Evolutionary conservation across 2,888 invertebrate species (phyloP), one percentile per base, ranked within the genome.

Genomic region (Drosophila pseudotalamancana): DNA sequence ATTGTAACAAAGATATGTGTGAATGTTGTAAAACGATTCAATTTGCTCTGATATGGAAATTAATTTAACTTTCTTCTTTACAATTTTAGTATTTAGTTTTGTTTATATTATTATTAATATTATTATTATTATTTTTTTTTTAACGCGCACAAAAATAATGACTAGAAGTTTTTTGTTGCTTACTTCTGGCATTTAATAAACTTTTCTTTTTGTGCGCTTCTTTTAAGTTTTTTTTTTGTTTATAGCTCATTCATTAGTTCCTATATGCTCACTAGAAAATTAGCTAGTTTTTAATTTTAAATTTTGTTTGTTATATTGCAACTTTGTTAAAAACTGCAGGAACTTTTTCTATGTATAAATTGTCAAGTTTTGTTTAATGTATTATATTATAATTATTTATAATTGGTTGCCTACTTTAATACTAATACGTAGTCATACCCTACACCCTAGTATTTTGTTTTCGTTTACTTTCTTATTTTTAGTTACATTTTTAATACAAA

Each of bases 241-340:
- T 35, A 27, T 60, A 49, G 40, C 50, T 61, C 8, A 16, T 63
- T 60, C 27, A 21, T 70, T 74, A 50, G 42, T 34, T 46, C 42
- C 57, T 65, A 73, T 65, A 73, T 53, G 39, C 73, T 63, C 57
- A 68, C 73, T 69, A 72, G 50, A 72, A 68, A 67, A 72, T 72
- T 63, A 68, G 60, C 64, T 69, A 66, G 18, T 19, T 42, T 65
- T 57, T 32, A 39, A 2, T 46, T 27, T 25, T 12, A 35, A 50
- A 63, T 69, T 40, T 9, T 64, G 31, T 48, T 31, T 43, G 55
- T 68, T 61, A 61, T 62, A 67, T 76, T 80, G 83, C 77, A 78
- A 77, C 73, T 80, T 75, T 70, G 67, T 68, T 83, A 61, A 78
- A 76, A 78, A 83, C 81, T 86, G 83, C 87, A 84, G 87, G 83